Base-by-base conservation (phyloP, 1,140 invertebrate species). In the Drosophila arawakana region DNA sequence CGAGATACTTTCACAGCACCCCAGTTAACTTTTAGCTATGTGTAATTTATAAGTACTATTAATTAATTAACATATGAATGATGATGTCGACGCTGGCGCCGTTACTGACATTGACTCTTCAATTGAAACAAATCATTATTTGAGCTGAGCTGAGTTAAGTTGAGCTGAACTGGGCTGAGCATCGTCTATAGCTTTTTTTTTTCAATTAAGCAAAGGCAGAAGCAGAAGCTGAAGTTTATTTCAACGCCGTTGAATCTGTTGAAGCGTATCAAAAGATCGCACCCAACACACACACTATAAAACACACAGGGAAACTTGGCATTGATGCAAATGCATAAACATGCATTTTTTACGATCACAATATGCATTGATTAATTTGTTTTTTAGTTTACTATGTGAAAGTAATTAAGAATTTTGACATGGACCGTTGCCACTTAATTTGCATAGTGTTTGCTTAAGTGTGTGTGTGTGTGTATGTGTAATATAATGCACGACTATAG, bases 61-160 rank as follows among this genome's bases (percentile, higher is more conserved):
- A 69, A 73, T 73, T 73, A 73, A 73, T 69, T 41, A 68, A 68
- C 37, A 68, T 61, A 69, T 73, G 65, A 68, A 68, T 60, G 44
- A 59, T 67, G 41, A 15, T 58, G 70, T 13, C 25, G 58, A n/a
- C 25, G 58, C 69, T 74, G 37, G 52, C 61, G 49, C 73, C 76
- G 47, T 59, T 54, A 41, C 30, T 62, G 84, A 55, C 84, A 88
- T 88, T 88, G 84, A 89, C 74, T 88, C 83, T 88, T 88, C 84
- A 88, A 88, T 88, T 88, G 84, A 88, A 88, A 88, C 85, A 88
- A 88, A 89, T 88, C 84, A 88, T 88, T 84, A 88, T 83, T 89
- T 30, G 4, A 30, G 25, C 25, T 30, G 25, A 30, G 25, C 25
- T 30, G 25, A 30, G 3, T 2, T 30, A 3, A 30, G 4, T 2